Evolutionary conservation across 2,113 vertebrate genomes (phyloP), one percentile per base, ranked within the genome.

Genomic region (Elephantulus edwardii): DNA sequence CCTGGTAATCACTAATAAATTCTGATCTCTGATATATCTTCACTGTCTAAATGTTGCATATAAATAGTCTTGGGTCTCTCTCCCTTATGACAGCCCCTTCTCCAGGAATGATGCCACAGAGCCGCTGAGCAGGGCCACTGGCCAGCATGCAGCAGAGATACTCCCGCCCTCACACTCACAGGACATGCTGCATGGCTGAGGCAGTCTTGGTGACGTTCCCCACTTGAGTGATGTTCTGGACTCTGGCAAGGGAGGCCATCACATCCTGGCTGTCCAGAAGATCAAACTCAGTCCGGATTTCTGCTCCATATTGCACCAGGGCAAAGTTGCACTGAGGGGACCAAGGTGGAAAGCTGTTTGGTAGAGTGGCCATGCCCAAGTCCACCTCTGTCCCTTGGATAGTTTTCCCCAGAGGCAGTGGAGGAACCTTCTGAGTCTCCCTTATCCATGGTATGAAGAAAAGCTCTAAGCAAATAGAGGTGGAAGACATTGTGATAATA

Each of bases 101-200:
- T 85, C 72, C 22, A 70, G 54, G 38, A 24, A 22, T 9, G n/a
- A 52, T 0, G 26, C n/a, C 54, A 20, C 75, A 13, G 33, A 46
- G 28, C 35, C 80, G 58, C 89, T 19, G 22, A n/a, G 22, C 28
- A 44, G 52, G 30, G 46, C 48, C 52, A 1, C 20, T 12, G 13
- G 76, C 38, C 3, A 2, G 56, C 83, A 58, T 48, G 46, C 54
- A n/a, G 62, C 2, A 30, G 78, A 62, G n/a, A 12, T 19, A 64
- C 50, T 38, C 80, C 46, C 8, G 12, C 64, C 48, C 78, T 74
- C 71, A 20, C 92, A 98, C 98, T 98, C 94, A 98, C 98, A 98
- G 96, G 76, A 98, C 98, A 11, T 98, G 97, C 77, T 98, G 93
- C 50, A 98, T 97, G 70, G 98, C 98, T 6, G 98, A 98, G n/a